A percentile compares a stretch with the other conserved stretches of the same genome.
Conservation (phyloP, 2,113 vertebrate species). For the Rhea americana region DNA sequence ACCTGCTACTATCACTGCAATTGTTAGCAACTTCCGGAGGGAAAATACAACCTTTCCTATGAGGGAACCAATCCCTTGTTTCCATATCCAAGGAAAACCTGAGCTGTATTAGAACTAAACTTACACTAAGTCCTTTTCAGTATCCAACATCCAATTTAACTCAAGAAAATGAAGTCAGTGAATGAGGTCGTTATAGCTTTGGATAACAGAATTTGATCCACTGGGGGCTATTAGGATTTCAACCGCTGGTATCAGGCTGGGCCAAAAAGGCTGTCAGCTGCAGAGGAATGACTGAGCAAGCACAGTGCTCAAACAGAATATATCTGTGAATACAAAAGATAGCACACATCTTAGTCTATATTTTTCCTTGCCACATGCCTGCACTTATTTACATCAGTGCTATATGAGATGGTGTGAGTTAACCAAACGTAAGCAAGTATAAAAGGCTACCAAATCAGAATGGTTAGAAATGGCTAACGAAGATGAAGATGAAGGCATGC, state of each 20-base stretch:
- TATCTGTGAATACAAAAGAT: background rate
- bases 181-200: background rate
- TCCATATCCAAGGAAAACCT: background rate
- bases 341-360: fast-evolving
- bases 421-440: background rate
- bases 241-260: background rate
- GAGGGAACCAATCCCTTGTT: background rate
- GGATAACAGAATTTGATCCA: background rate
- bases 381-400: background rate
- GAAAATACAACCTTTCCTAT: background rate
- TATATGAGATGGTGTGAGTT: background rate
- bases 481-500: background rate
- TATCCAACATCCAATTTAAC: background rate
- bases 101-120: background rate
- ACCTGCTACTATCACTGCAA: background rate
- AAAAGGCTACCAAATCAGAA: background rate
- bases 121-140: background rate
- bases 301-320: background rate
- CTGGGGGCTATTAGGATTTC: background rate
- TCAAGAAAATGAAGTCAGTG: background rate
- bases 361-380: background rate
- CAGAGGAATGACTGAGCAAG: background rate
- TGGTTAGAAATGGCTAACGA: background rate
- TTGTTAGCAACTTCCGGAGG: background rate
- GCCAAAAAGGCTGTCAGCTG: background rate